A percentile compares a stretch with the other conserved stretches of the same genome.
Conservation (phyloP, 2,888 invertebrate species). For the Platypus cylindrus region DNA sequence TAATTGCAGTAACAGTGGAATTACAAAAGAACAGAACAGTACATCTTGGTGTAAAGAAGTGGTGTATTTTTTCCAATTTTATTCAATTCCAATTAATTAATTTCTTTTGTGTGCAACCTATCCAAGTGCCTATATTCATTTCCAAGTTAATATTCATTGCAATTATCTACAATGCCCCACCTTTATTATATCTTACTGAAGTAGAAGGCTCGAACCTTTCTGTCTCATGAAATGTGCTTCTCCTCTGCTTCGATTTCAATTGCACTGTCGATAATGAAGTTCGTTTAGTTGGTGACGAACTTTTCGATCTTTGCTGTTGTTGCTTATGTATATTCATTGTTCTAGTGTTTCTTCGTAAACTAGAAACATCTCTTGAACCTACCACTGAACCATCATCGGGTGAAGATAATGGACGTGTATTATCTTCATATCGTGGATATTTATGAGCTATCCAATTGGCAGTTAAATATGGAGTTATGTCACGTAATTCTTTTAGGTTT, state of each 20-base stretch:
- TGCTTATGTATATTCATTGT: no score
- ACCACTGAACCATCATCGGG: constrained; percentile 34
- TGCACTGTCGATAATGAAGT: no score
- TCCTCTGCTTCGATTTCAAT: no score
- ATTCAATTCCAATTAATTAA: no score
- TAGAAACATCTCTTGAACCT: constrained; percentile 23
- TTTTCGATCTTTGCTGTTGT: constrained; percentile 33
- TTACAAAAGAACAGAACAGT: no score
- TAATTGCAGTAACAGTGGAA: no score
- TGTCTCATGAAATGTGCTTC: no score
- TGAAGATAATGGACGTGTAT: constrained; percentile 49
- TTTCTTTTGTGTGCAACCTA: no score
- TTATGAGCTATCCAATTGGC: constrained; percentile 73
- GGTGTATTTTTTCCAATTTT: no score
- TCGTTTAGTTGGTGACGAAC: constrained; percentile 40
- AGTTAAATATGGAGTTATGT: constrained; percentile 65
- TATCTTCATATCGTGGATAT: constrained; percentile 57
- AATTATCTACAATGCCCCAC: constrained; percentile 15
- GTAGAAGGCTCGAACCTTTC: constrained; percentile 20
- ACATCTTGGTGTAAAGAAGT: no score
- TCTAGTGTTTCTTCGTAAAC: constrained; percentile 38
- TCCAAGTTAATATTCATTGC: constrained; percentile 1
- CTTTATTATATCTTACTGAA: constrained; percentile 29
- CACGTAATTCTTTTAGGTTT: constrained; percentile 60
- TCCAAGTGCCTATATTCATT: no score